Percentiles rank a stretch among this genome's conserved stretches.
These are phyloP conservation scores for Galaxea fascicularis DNA, from an alignment of 92 coral and sea anemone species.

Conservation along the genomic window DNA sequence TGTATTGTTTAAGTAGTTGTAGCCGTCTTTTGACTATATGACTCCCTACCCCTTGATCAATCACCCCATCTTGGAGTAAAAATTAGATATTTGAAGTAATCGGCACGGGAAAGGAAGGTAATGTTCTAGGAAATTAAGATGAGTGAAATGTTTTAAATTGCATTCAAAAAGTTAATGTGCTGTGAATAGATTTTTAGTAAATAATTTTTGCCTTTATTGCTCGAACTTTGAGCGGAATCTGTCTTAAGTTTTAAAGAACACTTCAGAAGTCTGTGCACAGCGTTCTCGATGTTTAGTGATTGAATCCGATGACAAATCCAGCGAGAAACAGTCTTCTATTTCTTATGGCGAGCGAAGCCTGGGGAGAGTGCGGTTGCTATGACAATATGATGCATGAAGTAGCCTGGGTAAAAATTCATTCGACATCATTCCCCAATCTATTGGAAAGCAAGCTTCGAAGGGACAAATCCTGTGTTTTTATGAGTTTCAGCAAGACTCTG, in stretches of 20 bases:
- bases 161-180: not conserved
- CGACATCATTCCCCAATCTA: not conserved
- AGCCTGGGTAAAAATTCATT: no score
- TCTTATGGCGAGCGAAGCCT: not conserved
- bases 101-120: not conserved
- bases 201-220: not conserved
- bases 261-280: slow-evolving; percentile 5
- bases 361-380: slow-evolving; percentile 22
- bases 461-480: slow-evolving; percentile 1
- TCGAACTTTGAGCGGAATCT: slow-evolving; percentile 1
- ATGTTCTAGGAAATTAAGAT: not conserved
- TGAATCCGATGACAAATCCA: not conserved
- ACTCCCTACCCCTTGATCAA: not conserved
- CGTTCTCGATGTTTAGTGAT: slow-evolving; percentile 3
- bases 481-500: slow-evolving; percentile 4
- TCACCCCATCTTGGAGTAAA: slow-evolving; percentile 10
- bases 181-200: not conserved
- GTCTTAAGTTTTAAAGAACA: not conserved
- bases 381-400: slow-evolving; percentile 17
- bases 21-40: slow-evolving; percentile 1
- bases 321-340: slow-evolving; percentile 5
- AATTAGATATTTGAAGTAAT: slow-evolving; percentile 1
- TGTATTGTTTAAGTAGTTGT: not conserved
- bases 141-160: not conserved
- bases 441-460: slow-evolving; percentile 5